A percentile compares a stretch with the other conserved stretches of the same genome.
phyloP scores from a whole-genome alignment of 2,888 invertebrate genomes.

The Coelinius sp. region DNA sequence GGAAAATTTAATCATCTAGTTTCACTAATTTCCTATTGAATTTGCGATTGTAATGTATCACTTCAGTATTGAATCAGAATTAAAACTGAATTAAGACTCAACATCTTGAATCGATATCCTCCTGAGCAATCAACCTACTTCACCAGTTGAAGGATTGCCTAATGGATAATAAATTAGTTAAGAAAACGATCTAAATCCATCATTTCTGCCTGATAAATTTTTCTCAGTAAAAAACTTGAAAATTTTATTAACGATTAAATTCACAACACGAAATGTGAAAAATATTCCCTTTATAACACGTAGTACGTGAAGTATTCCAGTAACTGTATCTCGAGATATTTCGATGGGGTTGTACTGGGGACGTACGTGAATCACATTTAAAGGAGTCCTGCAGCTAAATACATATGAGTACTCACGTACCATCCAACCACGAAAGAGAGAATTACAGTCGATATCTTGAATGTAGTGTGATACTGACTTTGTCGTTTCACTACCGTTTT shows the following conservation, averaged over 20 bases:
- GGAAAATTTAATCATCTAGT: no score
- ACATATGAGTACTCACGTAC: slow-evolving; percentile 41
- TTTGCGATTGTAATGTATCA: no score
- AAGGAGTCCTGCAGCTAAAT: slow-evolving; percentile 49
- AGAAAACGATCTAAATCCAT: no score
- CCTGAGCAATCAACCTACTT: no score
- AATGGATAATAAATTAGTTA: no score
- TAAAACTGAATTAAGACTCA: no score
- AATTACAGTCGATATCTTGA: slow-evolving; percentile 25
- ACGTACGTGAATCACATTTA: slow-evolving; percentile 39
- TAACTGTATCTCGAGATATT: slow-evolving; percentile 17
- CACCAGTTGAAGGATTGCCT: no score
- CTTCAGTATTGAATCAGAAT: no score
- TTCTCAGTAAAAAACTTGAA: not conserved
- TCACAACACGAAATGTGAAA: not conserved
- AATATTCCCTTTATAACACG: not conserved
- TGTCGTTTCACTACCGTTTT: slow-evolving; percentile 47
- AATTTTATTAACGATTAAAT: slow-evolving; percentile 13
- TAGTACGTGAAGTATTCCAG: not conserved
- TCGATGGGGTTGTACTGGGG: slow-evolving; percentile 39
- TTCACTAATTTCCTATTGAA: no score
- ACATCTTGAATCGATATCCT: no score
- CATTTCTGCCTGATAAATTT: no score
- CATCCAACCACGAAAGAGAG: slow-evolving; percentile 7
- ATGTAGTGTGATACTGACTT: slow-evolving; percentile 33